Evolutionary conservation across 2,797 vertebrate species (phyloP), one percentile per base, ranked within the genome.

Genomic region (Anniella stebbinsi): DNA sequence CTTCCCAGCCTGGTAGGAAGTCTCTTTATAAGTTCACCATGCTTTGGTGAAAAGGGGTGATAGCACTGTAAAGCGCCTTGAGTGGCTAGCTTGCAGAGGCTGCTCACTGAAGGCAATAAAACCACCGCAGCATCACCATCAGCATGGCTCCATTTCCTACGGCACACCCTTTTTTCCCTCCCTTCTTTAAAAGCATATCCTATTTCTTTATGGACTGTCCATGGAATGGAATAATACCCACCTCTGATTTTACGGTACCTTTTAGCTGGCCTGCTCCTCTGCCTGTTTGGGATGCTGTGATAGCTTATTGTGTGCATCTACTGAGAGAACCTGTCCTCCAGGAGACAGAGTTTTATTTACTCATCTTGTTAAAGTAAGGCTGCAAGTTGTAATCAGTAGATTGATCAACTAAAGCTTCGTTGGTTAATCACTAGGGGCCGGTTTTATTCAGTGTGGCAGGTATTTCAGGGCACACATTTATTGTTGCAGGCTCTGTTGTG

Each of bases 11-110:
- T 86, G 18, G 25, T 57, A 89, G 84, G 75, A 89, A 87, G 80
- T 70, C 86, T 87, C 51, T 41, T 81, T 72, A n/a, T 0, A 0
- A 41, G 15, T 80, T 1, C 12, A 76, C 72, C 76, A 70, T 84
- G 83, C 66, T 91, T 92, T 89, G 80, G 15, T 73, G 30, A 60
- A 33, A 21, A 15, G 15, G 67, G 67, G 30, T 36, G 45, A 63
- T 48, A 84, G 45, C 18, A 30, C n/a, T 23, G 38, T 38, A 21
- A 84, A 30, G 28, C n/a, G 18, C 41, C 10, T 51, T 66, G 41
- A 17, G 21, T 45, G 63, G 25, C 12, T 66, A 76, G 73, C 9
- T 45, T 69, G 67, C 67, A 30, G 28, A 4, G 67, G 67, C 67
- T 45, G 23, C 41, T 45, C 25, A 51, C 45, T 33, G 48, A 33